Evolutionary conservation across 1,140 invertebrate genomes (phyloP), one percentile per base, ranked within the genome.

Genomic region (Bombus superbus): DNA sequence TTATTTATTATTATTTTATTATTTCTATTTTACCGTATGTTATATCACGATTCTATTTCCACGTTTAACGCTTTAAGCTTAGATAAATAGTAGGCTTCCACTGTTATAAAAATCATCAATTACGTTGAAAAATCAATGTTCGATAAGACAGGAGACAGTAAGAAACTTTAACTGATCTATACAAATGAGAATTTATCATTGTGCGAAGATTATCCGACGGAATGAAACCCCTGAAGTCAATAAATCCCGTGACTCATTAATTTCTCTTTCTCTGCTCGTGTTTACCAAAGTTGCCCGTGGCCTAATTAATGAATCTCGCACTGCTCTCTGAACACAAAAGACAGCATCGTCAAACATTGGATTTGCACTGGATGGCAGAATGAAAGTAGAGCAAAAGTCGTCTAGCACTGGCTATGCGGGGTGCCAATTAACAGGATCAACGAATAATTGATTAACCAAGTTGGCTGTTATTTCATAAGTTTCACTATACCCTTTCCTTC

Each of bases 321-420:
- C 22, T n/a, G 38, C 25, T 68, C 64, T 72, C 76, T 35, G 22
- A 76, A 66, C 53, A 80, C 40, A 62, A 71, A 38, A 64, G 57
- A 59, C 57, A n/a, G 62, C 69, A 57, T 81, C 57, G 78, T 47
- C 25, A 32, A 40, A 42, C 53, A 28, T 40, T 74, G 68, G 53
- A 62, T 59, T 40, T 32, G 35, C 53, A 3, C 6, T 8, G n/a
- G 38, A 47, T 53, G 75, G 35, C 3, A 32, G 62, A 83, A 77
- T 83, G 77, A 81, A 89, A 89, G 72, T 83, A 66, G 80, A 86
- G 66, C 81, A 57, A 89, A 86, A 89, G 81, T 89, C 80, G 80
- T 89, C 84, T 77, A 73, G 59, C 44, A 38, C 35, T 90, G 42
- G 40, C 68, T 25, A 35, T 11, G 18, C 8, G 2, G 15, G 18